These are phyloP conservation scores for Serranus cabrilla DNA, from an alignment of 2,797 vertebrate genomes.

Conservation along the genomic window DNA sequence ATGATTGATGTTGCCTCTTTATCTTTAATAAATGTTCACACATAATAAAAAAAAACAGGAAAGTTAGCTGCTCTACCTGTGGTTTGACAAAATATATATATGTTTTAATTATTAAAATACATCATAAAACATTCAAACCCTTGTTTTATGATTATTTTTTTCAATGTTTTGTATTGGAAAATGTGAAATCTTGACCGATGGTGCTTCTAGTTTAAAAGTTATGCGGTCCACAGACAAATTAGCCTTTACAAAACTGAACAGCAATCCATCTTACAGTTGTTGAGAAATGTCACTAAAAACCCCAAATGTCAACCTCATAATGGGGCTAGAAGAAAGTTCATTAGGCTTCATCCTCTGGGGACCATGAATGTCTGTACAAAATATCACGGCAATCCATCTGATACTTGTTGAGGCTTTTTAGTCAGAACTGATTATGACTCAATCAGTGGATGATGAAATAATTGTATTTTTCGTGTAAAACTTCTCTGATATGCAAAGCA, in stretches of 20 bases:
- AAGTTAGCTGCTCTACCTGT: background rate
- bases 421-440: background rate
- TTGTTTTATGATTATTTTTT: no score
- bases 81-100: no score
- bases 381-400: background rate
- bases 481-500: constrained; percentile 10
- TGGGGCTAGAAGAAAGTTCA: no score
- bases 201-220: background rate
- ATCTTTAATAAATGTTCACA: background rate
- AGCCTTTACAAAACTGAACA: no score
- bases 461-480: background rate
- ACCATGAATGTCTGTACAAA: background rate
- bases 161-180: background rate
- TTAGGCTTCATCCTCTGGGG: background rate
- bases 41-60: background rate
- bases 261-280: no score
- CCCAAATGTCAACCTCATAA: no score
- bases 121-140: no score
- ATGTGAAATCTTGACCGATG: background rate
- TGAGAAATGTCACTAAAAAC: no score
- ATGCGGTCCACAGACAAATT: no score
- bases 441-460: background rate
- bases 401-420: background rate
- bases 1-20: no score
- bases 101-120: no score